Conservation (phyloP, 2,113 vertebrate genomes). For the Rhinolophus ferrumequinum region DNA sequence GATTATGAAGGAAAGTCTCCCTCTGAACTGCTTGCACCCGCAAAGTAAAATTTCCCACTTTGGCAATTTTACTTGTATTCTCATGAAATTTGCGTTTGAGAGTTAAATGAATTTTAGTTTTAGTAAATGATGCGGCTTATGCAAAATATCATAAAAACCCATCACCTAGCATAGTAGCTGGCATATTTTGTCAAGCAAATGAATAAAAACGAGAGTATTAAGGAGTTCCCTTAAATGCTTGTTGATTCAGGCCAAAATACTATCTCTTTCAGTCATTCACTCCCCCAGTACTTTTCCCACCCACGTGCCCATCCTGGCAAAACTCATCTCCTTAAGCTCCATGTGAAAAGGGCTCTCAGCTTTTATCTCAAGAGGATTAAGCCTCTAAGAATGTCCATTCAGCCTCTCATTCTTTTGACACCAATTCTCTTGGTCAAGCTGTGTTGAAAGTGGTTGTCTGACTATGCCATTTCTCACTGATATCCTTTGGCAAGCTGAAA, state of each 20-base stretch:
- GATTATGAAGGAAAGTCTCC: neutral
- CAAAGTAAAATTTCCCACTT: neutral
- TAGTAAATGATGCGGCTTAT: constrained; percentile 15
- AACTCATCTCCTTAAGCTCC: constrained; percentile 77
- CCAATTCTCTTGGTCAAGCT: constrained; percentile 53
- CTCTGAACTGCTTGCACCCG: neutral
- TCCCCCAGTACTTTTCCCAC: constrained; percentile 52
- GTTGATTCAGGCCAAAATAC: constrained; percentile 59
- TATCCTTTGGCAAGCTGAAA: constrained; percentile 54
- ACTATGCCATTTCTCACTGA: constrained; percentile 22
- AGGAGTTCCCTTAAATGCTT: constrained; percentile 50
- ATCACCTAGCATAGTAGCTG: neutral
- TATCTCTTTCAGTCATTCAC: constrained; percentile 70
- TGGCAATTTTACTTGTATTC: constrained; percentile 33
- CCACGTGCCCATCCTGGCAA: constrained; percentile 69
- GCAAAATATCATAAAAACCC: constrained; percentile 31
- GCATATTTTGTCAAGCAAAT: constrained; percentile 56
- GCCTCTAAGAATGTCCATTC: constrained; percentile 73
- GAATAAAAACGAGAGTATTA: constrained; percentile 61
- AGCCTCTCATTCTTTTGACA: constrained; percentile 73
- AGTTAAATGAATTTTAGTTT: constrained; percentile 14
- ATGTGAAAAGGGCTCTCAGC: constrained; percentile 71
- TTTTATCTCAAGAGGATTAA: constrained; percentile 77
- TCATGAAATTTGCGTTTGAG: constrained; percentile 23
- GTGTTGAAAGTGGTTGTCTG: constrained; percentile 42